Evolutionary conservation across 2,797 vertebrate species (phyloP).

Genomic region (Anabacerthia variegaticeps): DNA sequence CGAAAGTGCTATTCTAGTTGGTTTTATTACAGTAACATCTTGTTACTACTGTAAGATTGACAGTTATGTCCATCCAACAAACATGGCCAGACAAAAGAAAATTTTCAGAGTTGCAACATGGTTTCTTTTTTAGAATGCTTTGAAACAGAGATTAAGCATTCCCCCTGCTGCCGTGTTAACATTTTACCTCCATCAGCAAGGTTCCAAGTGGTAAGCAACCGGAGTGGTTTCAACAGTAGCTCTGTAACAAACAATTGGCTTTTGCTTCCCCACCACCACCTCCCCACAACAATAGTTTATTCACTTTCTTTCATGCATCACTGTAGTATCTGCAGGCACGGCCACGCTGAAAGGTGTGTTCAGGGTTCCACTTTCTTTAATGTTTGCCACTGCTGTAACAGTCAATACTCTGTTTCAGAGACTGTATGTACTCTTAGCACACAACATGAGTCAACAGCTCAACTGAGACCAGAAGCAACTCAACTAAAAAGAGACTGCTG

Average conservation of each 20-base stretch:
- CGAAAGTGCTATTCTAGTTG: neutral
- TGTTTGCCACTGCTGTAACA: neutral
- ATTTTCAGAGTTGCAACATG: neutral
- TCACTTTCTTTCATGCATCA: neutral
- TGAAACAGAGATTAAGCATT: neutral
- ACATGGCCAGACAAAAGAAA: neutral
- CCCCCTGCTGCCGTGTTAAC: neutral
- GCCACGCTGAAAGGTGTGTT: neutral
- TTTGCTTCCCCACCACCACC: neutral
- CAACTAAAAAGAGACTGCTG: neutral
- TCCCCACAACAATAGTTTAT: neutral
- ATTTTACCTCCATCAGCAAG: neutral
- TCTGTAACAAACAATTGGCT: neutral
- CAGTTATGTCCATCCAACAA: neutral
- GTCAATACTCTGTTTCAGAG: neutral
- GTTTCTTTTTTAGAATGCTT: neutral
- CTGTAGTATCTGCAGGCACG: neutral
- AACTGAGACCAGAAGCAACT: neutral
- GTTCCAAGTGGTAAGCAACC: neutral
- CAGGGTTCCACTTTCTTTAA: neutral
- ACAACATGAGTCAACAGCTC: neutral
- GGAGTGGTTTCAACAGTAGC: neutral
- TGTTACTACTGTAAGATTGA: neutral
- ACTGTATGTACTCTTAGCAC: rapidly evolving
- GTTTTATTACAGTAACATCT: neutral